phyloP scores from a whole-genome alignment of 2,113 vertebrate genomes.

The Platysternon megacephalum region DNA sequence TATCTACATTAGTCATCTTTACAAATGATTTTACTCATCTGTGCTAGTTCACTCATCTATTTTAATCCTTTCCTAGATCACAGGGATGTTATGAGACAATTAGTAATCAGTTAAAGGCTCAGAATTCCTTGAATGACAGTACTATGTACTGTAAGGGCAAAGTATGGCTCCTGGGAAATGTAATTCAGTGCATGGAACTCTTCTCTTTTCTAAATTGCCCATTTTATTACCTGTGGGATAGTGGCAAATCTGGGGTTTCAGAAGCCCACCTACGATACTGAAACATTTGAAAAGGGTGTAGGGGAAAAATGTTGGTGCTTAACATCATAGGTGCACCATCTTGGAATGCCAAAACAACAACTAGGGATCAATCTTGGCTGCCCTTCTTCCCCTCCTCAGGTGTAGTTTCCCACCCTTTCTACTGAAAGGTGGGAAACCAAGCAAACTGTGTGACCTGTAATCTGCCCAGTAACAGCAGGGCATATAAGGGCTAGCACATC shows the following conservation, averaged over 20 bases:
- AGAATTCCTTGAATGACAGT: constrained; percentile 44
- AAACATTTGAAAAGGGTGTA: background rate
- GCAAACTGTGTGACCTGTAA: too few relatives aligned
- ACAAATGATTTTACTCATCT: constrained; percentile 62
- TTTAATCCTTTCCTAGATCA: constrained; percentile 54
- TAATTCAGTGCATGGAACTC: background rate
- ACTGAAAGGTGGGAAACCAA: too few relatives aligned
- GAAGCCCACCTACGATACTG: rapidly evolving
- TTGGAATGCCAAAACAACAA: too few relatives aligned
- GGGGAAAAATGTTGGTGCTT: too few relatives aligned
- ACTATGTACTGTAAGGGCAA: background rate
- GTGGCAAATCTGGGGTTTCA: background rate
- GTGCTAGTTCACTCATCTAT: constrained; percentile 47
- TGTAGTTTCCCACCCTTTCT: too few relatives aligned
- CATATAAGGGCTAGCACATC: too few relatives aligned
- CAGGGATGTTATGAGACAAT: constrained; percentile 40
- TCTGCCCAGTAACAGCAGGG: too few relatives aligned
- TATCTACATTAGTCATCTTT: constrained; percentile 63
- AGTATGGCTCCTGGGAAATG: background rate
- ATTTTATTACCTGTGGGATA: background rate
- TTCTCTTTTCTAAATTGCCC: background rate
- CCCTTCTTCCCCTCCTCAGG: too few relatives aligned
- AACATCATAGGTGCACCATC: too few relatives aligned
- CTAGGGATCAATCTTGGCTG: too few relatives aligned
- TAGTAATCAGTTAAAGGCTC: constrained; percentile 6